Evolutionary conservation across 53 echinoderm and acorn worm genomes (phyloP).

Genomic region (Holothuria scabra): DNA sequence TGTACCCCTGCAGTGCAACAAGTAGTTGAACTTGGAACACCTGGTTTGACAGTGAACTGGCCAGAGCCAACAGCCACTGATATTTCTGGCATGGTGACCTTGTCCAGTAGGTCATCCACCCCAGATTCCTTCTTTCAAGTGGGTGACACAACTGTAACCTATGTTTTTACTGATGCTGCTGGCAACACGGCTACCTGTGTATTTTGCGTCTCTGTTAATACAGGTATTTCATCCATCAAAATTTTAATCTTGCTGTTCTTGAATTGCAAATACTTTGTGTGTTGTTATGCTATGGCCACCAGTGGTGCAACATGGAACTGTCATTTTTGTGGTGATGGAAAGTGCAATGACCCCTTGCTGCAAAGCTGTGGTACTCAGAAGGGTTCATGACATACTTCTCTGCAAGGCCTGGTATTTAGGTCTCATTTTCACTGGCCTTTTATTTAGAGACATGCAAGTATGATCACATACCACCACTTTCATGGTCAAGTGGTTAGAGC

Average conservation of each 20-base stretch:
- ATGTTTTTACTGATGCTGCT: constrained; percentile 56
- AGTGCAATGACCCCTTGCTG: too few species aligned
- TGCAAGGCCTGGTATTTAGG: too few species aligned
- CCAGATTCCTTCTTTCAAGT: constrained; percentile 54
- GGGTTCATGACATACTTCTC: too few species aligned
- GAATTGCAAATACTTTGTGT: too few species aligned
- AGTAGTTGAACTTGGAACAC: constrained; percentile 34
- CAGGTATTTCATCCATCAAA: constrained; percentile 37
- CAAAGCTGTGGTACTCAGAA: too few species aligned
- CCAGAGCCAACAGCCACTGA: constrained; percentile 66
- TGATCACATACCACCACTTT: too few species aligned
- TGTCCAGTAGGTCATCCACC: not conserved
- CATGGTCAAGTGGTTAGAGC: too few species aligned
- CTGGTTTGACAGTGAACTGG: constrained; percentile 33
- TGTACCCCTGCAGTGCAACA: not conserved
- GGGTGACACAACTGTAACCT: constrained; percentile 49
- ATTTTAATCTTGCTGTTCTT: not conserved
- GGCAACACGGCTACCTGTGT: constrained; percentile 63
- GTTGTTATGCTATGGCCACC: too few species aligned
- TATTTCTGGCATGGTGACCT: constrained; percentile 51
- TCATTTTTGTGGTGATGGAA: too few species aligned
- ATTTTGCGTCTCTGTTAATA: constrained; percentile 64
- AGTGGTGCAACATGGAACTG: too few species aligned
- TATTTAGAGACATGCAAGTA: too few species aligned
- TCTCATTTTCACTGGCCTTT: too few species aligned